phyloP scores from a whole-genome alignment of 2,797 vertebrate genomes.

The Enteromius thamalakanensis region DNA sequence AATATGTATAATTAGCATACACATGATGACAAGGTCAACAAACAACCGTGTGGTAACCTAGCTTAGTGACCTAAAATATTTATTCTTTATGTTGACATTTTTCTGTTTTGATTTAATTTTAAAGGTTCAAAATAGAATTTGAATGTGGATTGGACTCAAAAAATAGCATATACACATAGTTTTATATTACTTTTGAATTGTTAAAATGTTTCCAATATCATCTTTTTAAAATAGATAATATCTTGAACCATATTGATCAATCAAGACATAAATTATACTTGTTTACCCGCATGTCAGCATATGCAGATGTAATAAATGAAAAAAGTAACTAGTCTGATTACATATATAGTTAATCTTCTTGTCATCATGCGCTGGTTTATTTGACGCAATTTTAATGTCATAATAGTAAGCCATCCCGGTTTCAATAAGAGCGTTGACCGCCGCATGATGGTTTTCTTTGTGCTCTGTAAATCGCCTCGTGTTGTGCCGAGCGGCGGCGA shows the following conservation, averaged over 20 bases:
- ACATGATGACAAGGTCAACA: not conserved
- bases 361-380: not conserved
- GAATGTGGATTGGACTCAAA: not conserved
- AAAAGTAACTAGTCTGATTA: not conserved
- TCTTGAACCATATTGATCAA: not conserved
- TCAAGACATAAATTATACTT: not conserved
- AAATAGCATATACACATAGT: not conserved
- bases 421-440: not conserved
- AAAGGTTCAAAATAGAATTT: not conserved
- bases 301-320: not conserved
- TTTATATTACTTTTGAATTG: not conserved
- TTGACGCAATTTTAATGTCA: not conserved
- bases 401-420: not conserved
- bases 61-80: not conserved
- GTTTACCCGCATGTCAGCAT: not conserved
- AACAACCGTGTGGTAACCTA: not conserved
- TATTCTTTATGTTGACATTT: not conserved
- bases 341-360: not conserved
- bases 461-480: constrained; percentile 63
- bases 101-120: not conserved
- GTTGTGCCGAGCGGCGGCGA: constrained; percentile 49
- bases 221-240: not conserved
- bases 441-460: constrained; percentile 55
- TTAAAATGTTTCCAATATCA: not conserved
- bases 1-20: not conserved